A percentile compares a stretch with the other conserved stretches of the same genome.
These are phyloP conservation scores for Oasisia sp. DNA, from an alignment of 2,888 invertebrate genomes.

Conservation along the genomic window DNA sequence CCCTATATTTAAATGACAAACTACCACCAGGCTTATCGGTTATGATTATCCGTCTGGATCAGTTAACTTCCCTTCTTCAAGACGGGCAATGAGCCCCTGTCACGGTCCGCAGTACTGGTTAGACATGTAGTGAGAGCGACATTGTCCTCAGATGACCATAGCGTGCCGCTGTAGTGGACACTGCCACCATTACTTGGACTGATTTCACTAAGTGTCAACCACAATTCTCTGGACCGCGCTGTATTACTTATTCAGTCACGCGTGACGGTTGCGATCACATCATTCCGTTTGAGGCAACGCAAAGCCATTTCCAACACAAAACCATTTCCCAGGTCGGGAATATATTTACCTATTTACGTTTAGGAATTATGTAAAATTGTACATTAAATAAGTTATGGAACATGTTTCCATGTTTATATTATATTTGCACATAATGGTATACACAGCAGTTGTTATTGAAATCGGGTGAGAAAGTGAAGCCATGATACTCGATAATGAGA, in stretches of 20 bases:
- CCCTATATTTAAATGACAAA: too few relatives aligned
- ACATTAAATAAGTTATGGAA: not conserved
- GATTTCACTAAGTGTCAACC: not conserved
- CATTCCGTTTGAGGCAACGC: not conserved
- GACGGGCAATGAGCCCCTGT: too few relatives aligned
- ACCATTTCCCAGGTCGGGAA: not conserved
- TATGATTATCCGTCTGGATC: too few relatives aligned
- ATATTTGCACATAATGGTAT: not conserved
- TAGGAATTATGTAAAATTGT: not conserved
- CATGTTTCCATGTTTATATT: not conserved
- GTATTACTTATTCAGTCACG: not conserved
- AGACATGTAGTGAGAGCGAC: not conserved
- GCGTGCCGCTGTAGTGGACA: not conserved
- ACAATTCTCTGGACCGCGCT: not conserved
- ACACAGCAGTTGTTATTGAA: too few relatives aligned
- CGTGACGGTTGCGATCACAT: not conserved
- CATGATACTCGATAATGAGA: too few relatives aligned
- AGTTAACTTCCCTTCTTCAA: too few relatives aligned
- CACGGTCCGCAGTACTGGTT: not conserved
- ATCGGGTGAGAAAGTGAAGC: too few relatives aligned
- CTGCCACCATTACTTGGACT: not conserved
- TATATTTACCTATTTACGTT: not conserved
- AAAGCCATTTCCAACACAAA: not conserved
- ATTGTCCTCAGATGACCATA: not conserved
- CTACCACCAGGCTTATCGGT: too few relatives aligned